These are phyloP conservation scores for Cassiopea andromeda DNA, from an alignment of 30 jellyfish, hydroid and myxozoan genomes.

Conservation along the genomic window DNA sequence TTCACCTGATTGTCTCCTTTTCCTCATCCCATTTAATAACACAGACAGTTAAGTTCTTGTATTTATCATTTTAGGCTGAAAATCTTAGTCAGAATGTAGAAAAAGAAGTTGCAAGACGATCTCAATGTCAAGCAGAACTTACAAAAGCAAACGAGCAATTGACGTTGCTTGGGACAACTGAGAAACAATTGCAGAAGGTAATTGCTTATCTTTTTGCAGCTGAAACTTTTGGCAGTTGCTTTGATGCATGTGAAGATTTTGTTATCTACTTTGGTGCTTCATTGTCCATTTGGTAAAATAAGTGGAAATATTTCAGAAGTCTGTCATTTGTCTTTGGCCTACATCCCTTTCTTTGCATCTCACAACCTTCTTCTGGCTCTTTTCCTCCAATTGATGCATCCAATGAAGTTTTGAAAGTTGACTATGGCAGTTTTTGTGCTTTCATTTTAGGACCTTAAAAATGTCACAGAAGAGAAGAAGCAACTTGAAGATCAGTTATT, in stretches of 20 bases:
- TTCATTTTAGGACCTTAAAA: slow-evolving; percentile 69
- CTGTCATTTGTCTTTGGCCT: too few relatives aligned
- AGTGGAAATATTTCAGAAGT: too few relatives aligned
- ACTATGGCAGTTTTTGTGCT: neutral
- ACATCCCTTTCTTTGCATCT: too few relatives aligned
- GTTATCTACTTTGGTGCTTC: too few relatives aligned
- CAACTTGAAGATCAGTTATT: slow-evolving; percentile 90
- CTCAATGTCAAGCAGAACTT: slow-evolving; percentile 76
- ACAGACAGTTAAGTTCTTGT: neutral
- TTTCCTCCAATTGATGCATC: neutral
- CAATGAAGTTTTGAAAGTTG: neutral
- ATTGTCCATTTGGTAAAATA: too few relatives aligned
- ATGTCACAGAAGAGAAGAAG: slow-evolving; percentile 81
- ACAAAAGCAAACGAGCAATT: slow-evolving; percentile 73
- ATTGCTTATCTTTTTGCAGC: neutral
- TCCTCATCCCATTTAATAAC: too few relatives aligned
- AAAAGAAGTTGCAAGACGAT: slow-evolving; percentile 67
- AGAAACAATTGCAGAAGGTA: slow-evolving; percentile 81
- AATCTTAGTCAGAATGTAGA: slow-evolving; percentile 74
- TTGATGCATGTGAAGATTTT: neutral
- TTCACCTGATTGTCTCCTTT: too few relatives aligned
- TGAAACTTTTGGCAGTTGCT: neutral
- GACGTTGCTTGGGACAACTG: slow-evolving; percentile 77
- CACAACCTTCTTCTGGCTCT: too few relatives aligned
- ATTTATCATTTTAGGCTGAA: slow-evolving; percentile 63